Evolutionary conservation across 2,113 vertebrate genomes (phyloP).

Genomic region (Actenoides lindsayi): DNA sequence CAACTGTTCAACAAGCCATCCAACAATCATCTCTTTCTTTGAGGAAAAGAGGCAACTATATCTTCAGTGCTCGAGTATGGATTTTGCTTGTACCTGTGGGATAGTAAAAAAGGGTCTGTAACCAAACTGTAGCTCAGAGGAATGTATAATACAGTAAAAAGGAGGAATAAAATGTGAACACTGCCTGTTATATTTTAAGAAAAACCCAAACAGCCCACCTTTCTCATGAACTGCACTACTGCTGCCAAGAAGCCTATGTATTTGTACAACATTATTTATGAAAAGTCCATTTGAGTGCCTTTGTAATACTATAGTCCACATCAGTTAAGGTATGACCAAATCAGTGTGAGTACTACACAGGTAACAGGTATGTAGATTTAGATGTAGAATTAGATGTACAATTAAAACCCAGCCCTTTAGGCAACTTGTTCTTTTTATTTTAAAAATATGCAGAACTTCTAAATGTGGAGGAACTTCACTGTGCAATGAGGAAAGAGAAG

Average conservation of each 20-base stretch:
- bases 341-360: neutral
- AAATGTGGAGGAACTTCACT: neutral
- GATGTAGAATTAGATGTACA: neutral
- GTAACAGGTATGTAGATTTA: neutral
- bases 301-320: neutral
- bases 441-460: neutral
- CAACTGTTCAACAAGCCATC: neutral
- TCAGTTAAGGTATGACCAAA: neutral
- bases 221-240: neutral
- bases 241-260: neutral
- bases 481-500: neutral
- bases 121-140: neutral
- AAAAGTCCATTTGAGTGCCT: neutral
- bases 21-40: neutral
- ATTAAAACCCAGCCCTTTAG: neutral
- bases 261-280: neutral
- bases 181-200: neutral
- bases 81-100: neutral
- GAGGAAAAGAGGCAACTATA: neutral
- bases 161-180: neutral
- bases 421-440: neutral
- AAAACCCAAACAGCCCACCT: neutral
- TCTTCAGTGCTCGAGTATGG: fast-evolving
- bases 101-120: neutral
- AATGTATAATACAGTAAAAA: neutral